Evolutionary conservation across 2,797 vertebrate species (phyloP), one percentile per base, ranked within the genome.

Genomic region (Paratrypauchen microcephalus): DNA sequence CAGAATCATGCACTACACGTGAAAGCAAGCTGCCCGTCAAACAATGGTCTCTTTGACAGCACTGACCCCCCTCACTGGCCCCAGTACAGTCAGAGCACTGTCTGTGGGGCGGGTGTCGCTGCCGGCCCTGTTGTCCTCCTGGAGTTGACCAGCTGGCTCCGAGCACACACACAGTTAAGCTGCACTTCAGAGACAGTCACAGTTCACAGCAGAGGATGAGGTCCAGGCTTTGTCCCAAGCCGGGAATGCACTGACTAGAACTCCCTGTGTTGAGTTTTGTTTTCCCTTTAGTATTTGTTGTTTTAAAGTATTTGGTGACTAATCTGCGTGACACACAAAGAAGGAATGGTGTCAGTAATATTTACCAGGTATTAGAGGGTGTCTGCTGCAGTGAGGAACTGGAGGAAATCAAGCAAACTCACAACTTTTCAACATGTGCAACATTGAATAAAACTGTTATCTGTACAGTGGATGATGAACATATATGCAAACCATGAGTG

Each of bases 1-100:
- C 72, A 82, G 89, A 90, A 91, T 90, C 89, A 90, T 87, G 88
- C 32, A 78, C 80, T 76, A 81, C 83, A 89, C 82, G 82, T 90
- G 89, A 91, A 91, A 88, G 87, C 84, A 84, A 70, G 88, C 83
- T 85, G 80, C 84, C 78, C 78, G 83, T 78, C 80, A 90, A 78
- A 92, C 90, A 94, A 92, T 92, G 87, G 86, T 78, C 81, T 77
- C 91, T 93, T 93, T 92, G 88, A 93, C 87, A 83, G 80, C 69
- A 74, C 3, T 75, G 64, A 75, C 77, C 80, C 83, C 84, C 85
- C 72, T 79, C 78, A 61, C 45, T 21, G 79, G 83, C 69, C 79
- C 54, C 77, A 82, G 82, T 90, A 92, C 90, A 92, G 89, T 88
- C 85, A 70, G 86, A 82, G 83, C 83, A 88, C 89, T 92, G 91